These are phyloP conservation scores for Drosophila biarmipes DNA, from an alignment of 1,140 invertebrate genomes.

Conservation along the genomic window DNA sequence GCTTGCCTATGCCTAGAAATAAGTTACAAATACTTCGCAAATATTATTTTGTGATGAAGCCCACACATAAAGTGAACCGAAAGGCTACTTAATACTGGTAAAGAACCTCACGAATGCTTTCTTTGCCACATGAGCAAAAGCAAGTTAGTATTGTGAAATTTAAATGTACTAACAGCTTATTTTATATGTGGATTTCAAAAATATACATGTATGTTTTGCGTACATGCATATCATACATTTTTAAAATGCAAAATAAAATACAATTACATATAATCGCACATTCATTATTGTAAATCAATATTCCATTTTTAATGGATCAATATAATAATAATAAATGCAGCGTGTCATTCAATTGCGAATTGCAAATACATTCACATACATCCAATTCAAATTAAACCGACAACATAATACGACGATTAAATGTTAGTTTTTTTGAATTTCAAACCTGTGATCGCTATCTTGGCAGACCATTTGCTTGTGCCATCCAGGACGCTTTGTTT, in stretches of 20 bases:
- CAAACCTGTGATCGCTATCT: constrained; percentile 99
- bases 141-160: neutral
- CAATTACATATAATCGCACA: constrained; percentile 32
- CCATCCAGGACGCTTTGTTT: constrained; percentile 99
- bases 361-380: constrained; percentile 60
- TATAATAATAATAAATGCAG: constrained; percentile 32
- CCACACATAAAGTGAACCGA: constrained; percentile 7
- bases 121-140: neutral
- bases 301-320: constrained; percentile 13
- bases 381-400: constrained; percentile 33
- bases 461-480: constrained; percentile 99
- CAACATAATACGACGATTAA: constrained; percentile 40
- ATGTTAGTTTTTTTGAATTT: constrained; percentile 71
- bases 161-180: neutral
- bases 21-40: neutral
- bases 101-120: neutral
- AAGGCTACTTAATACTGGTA: neutral
- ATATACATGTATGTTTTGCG: constrained; percentile 29
- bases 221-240: constrained; percentile 40
- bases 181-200: constrained; percentile 22
- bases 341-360: constrained; percentile 43
- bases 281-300: constrained; percentile 12
- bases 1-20: neutral
- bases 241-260: constrained; percentile 22
- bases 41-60: neutral